phyloP scores from a whole-genome alignment of 1,140 invertebrate species.

The Listronotus oregonensis region DNA sequence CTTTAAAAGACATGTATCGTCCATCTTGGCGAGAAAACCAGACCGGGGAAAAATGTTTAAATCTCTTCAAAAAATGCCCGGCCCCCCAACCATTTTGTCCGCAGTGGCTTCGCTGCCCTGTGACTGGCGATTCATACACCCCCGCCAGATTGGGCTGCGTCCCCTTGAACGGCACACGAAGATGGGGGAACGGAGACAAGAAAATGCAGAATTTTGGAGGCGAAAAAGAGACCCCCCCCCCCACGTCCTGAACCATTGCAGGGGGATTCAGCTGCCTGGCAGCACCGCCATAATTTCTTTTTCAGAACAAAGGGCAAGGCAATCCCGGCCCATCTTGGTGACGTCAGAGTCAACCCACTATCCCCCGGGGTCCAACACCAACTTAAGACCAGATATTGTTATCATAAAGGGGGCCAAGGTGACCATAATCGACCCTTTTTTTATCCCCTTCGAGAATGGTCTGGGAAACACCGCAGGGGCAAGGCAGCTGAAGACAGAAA shows the following conservation, averaged over 20 bases:
- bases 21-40: not conserved
- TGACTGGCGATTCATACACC: constrained; percentile 56
- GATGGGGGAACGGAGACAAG: constrained; percentile 33
- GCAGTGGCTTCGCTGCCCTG: constrained; percentile 44
- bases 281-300: too few relatives aligned
- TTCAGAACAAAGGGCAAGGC: too few relatives aligned
- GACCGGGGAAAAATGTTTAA: constrained; percentile 23
- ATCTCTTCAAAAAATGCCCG: not conserved
- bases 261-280: not conserved
- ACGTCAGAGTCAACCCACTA: constrained; percentile 6
- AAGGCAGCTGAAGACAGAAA: too few relatives aligned
- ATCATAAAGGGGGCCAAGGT: not conserved
- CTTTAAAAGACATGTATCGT: not conserved
- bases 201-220: constrained; percentile 45
- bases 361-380: not conserved
- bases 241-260: constrained; percentile 46
- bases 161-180: constrained; percentile 47
- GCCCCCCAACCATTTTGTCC: constrained; percentile 42
- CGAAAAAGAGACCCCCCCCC: constrained; percentile 43
- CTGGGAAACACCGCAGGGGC: too few relatives aligned
- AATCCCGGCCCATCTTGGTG: too few relatives aligned
- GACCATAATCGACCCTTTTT: too few relatives aligned
- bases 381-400: not conserved
- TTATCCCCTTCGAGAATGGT: too few relatives aligned
- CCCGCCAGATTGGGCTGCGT: constrained; percentile 50